These are phyloP conservation scores for Mythimna loreyi DNA, from an alignment of 2,888 invertebrate species.

Conservation along the genomic window DNA sequence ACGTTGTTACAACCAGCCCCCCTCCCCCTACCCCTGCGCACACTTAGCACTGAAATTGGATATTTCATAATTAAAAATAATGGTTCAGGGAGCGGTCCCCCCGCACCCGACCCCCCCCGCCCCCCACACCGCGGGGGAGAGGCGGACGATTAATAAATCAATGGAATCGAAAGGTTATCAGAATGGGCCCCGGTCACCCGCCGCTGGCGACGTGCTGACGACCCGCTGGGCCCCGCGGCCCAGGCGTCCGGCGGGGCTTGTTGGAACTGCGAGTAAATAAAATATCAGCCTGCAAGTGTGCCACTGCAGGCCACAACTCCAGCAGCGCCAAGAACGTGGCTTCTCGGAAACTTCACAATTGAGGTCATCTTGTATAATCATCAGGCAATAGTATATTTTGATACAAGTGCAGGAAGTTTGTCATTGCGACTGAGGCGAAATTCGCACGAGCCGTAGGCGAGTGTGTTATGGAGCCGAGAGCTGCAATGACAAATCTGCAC, in stretches of 20 bases:
- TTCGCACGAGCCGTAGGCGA: too few species aligned
- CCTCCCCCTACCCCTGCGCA: background rate
- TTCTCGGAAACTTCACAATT: slow-evolving; percentile 4
- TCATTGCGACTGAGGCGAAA: too few species aligned
- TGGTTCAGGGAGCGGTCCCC: slow-evolving; percentile 18
- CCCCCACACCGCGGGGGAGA: background rate
- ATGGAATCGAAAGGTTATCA: slow-evolving; percentile 55
- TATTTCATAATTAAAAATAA: slow-evolving; percentile 58
- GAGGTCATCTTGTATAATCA: slow-evolving; percentile 3
- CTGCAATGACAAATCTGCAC: too few species aligned
- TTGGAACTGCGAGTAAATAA: slow-evolving; percentile 26
- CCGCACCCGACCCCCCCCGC: background rate
- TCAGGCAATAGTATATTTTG: too few species aligned
- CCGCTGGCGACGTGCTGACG: slow-evolving; percentile 8
- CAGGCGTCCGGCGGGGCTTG: background rate
- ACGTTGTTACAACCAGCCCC: background rate
- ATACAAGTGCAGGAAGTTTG: too few species aligned
- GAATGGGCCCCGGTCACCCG: slow-evolving; percentile 4
- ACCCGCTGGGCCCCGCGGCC: background rate
- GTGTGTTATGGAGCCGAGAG: too few species aligned
- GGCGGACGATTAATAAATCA: slow-evolving; percentile 56
- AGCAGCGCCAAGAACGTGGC: background rate
- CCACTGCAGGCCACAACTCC: slow-evolving; percentile 14
- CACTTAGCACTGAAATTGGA: slow-evolving; percentile 33
- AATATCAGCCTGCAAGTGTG: slow-evolving; percentile 12